A percentile compares a stretch with the other conserved stretches of the same genome.
These are phyloP conservation scores for Pteronotus mesoamericanus DNA, from an alignment of 2,797 vertebrate species.

Conservation along the genomic window DNA sequence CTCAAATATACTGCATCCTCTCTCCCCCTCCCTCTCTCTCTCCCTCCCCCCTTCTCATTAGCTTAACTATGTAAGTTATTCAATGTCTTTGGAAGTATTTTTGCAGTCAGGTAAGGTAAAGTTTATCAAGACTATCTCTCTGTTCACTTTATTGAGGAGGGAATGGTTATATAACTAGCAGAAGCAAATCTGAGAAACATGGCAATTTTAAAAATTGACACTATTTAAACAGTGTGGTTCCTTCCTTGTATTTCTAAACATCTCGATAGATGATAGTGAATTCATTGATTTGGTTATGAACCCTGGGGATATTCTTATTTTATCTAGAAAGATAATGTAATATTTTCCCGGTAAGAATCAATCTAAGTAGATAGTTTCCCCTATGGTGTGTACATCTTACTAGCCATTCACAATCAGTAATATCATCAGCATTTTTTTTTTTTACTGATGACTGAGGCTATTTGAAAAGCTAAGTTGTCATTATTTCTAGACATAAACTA, in stretches of 20 bases:
- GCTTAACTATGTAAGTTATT: background rate
- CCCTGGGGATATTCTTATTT: conserved; percentile 22
- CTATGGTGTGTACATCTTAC: background rate
- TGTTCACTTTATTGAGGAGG: background rate
- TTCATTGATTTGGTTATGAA: conserved; percentile 52
- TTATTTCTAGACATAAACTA: background rate
- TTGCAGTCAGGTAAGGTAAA: background rate
- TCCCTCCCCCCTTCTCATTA: background rate
- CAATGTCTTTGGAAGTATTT: background rate
- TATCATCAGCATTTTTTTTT: background rate
- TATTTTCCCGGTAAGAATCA: background rate
- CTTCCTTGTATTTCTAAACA: conserved; percentile 53
- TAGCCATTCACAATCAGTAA: background rate
- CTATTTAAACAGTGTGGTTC: conserved; percentile 38
- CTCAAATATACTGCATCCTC: background rate
- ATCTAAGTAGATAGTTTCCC: background rate
- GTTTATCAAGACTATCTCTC: conserved; percentile 2
- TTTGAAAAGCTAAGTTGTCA: background rate
- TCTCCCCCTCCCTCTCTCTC: rapidly evolving
- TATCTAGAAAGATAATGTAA: background rate
- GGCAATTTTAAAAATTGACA: conserved; percentile 17
- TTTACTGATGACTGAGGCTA: background rate
- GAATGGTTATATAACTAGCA: background rate
- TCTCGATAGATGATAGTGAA: background rate
- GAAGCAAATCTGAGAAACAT: background rate